phyloP scores from a whole-genome alignment of 1,140 invertebrate species.

The Caenorhabditis latens region DNA sequence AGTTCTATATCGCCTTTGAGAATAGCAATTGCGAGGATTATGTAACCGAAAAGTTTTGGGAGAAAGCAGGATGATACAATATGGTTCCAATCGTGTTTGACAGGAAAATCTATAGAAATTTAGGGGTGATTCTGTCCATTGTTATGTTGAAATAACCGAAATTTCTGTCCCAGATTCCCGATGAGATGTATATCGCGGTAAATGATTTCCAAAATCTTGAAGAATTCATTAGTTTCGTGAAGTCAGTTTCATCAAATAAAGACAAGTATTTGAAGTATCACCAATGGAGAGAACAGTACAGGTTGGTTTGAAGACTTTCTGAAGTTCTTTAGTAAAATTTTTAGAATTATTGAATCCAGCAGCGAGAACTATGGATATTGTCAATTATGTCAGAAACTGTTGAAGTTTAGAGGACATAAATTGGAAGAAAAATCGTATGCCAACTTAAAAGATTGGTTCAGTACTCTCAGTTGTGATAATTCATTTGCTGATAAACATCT shows the following conservation, averaged over 20 bases:
- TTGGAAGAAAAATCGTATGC: too few relatives aligned
- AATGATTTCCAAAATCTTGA: slow-evolving; percentile 39
- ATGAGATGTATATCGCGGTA: slow-evolving; percentile 49
- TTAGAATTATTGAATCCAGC: too few relatives aligned
- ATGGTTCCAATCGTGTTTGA: slow-evolving; percentile 56
- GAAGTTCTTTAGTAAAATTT: too few relatives aligned
- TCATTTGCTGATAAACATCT: too few relatives aligned
- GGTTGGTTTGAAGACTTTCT: not conserved
- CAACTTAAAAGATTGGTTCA: too few relatives aligned
- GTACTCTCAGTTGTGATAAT: too few relatives aligned
- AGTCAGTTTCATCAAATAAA: not conserved
- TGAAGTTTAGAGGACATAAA: too few relatives aligned
- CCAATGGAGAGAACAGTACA: slow-evolving; percentile 57
- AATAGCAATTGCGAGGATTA: slow-evolving; percentile 96
- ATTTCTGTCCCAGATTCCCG: slow-evolving; percentile 37
- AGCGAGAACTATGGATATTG: too few relatives aligned
- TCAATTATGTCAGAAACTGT: too few relatives aligned
- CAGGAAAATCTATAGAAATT: slow-evolving; percentile 45
- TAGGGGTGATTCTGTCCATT: slow-evolving; percentile 18
- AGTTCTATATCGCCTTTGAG: slow-evolving; percentile 96
- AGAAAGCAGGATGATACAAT: not conserved
- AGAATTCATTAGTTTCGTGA: slow-evolving; percentile 26
- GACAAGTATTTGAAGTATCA: slow-evolving; percentile 50
- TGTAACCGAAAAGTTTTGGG: slow-evolving; percentile 87
- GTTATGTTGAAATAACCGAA: not conserved